Conservation (phyloP, 2,797 vertebrate species). For the Phyllotis vaccarum region DNA sequence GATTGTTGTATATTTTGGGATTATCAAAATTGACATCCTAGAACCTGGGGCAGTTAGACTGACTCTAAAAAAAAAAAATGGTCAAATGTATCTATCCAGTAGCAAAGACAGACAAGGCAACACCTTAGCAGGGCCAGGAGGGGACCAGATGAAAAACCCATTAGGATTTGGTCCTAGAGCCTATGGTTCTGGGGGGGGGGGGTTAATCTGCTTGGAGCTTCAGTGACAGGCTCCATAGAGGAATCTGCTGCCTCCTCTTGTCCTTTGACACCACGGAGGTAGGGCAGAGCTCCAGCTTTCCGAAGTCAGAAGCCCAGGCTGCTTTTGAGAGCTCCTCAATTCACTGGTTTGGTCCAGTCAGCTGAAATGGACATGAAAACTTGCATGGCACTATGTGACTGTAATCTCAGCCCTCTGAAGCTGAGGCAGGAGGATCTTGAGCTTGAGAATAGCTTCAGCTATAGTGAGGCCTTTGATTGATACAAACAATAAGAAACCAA, state of each 20-base stretch:
- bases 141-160: no score
- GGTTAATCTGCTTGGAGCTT: background rate
- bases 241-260: background rate
- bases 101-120: background rate
- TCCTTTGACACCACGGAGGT: background rate
- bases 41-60: background rate
- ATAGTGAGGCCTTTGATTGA: background rate
- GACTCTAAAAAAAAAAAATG: background rate
- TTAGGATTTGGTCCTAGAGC: background rate
- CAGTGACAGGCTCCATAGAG: background rate
- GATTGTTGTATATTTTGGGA: background rate
- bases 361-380: background rate
- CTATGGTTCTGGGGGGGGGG: background rate
- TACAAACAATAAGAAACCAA: background rate
- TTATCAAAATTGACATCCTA: background rate
- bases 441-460: background rate
- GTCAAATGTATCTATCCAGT: background rate
- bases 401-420: background rate
- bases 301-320: background rate
- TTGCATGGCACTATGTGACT: no score
- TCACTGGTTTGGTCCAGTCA: background rate
- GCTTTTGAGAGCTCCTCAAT: background rate
- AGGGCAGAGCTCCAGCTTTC: background rate
- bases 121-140: background rate
- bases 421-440: background rate